A percentile compares a stretch with the other conserved stretches of the same genome.
phyloP scores from a whole-genome alignment of 2,888 invertebrate species.

The Autographa gamma region DNA sequence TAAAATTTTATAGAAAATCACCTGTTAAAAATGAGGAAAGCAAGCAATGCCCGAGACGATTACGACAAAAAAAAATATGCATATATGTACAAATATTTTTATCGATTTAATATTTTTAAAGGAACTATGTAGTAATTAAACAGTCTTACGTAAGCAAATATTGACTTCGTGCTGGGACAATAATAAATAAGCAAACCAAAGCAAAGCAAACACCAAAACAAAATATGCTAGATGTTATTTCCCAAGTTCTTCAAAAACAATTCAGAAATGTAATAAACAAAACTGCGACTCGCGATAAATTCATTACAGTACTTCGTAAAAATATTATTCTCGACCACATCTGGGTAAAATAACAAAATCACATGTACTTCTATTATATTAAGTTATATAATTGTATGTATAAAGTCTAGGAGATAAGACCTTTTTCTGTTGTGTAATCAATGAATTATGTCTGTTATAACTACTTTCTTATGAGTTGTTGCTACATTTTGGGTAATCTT shows the following conservation, averaged over 20 bases:
- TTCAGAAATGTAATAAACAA: slow-evolving; percentile 49
- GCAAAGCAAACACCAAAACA: slow-evolving; percentile 11
- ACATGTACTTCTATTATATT: slow-evolving; percentile 52
- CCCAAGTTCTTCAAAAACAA: slow-evolving; percentile 51
- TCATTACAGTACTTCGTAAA: slow-evolving; percentile 73
- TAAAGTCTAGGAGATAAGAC: slow-evolving; percentile 41
- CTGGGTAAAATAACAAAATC: slow-evolving; percentile 62
- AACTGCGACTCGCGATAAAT: slow-evolving; percentile 67
- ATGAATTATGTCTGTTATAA: slow-evolving; percentile 49
- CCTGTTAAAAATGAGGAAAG: no score
- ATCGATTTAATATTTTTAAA: background rate
- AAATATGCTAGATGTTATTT: slow-evolving; percentile 28
- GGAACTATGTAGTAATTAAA: background rate
- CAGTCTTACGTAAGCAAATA: background rate
- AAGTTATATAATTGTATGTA: slow-evolving; percentile 52
- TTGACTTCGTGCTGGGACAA: background rate
- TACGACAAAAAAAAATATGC: no score
- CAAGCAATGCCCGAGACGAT: no score
- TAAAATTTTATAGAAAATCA: no score
- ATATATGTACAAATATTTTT: no score
- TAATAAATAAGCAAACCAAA: background rate
- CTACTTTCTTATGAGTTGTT: slow-evolving; percentile 45
- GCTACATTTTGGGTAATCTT: slow-evolving; percentile 37
- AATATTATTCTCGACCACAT: slow-evolving; percentile 71
- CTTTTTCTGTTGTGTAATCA: slow-evolving; percentile 27